Base-by-base conservation (phyloP, 2,888 invertebrate species). In the Pandemis heparana region DNA sequence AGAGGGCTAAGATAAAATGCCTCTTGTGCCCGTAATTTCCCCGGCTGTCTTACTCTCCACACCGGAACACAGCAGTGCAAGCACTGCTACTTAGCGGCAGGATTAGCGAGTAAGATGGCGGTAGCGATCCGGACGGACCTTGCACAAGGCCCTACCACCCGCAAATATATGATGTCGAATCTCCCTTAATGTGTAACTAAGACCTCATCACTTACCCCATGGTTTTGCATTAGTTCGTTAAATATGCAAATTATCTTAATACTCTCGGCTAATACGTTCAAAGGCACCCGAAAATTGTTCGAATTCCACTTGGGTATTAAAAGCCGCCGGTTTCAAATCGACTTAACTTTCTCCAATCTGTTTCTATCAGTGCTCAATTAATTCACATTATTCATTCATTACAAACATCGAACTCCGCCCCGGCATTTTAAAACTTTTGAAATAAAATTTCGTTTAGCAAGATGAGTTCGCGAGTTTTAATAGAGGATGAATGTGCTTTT, bases 361-460 rank as follows among this genome's bases (percentile, higher is more conserved):
- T 60, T 68, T 68, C 67, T 60, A 68, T 60, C 67, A 68, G 59
- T 60, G 67, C 39, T 60, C 59, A 46, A 68, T 68, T 68, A 68
- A 60, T 68, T 32, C 60, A 46, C 59, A 46, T 59, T 46, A 68
- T 68, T 68, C 67, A 68, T 68, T 68, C 59, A 68, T 68, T 68
- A 68, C 32, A 23, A 60, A 59, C 41, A 65, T 65, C 51, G 48
- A 65, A 51, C 65, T 65, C 65, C 12, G 16, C 0, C 32, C 32
- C 43, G 59, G 6, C 32, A 43, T 43, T 60, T 38, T 68, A 68
- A 68, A 60, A 60, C 46, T 68, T 68, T 68, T 43, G 59, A 68
- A 68, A 67, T 56, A 43, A 41, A 56, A 67, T 59, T 56, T 43
- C 16, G 7, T 59, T 60, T 46, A 41, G 59, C 32, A 16, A 60